Percentiles rank a stretch among this genome's conserved stretches.
phyloP scores from a whole-genome alignment of 1,140 invertebrate genomes.

The Xylocopa sonorina region DNA sequence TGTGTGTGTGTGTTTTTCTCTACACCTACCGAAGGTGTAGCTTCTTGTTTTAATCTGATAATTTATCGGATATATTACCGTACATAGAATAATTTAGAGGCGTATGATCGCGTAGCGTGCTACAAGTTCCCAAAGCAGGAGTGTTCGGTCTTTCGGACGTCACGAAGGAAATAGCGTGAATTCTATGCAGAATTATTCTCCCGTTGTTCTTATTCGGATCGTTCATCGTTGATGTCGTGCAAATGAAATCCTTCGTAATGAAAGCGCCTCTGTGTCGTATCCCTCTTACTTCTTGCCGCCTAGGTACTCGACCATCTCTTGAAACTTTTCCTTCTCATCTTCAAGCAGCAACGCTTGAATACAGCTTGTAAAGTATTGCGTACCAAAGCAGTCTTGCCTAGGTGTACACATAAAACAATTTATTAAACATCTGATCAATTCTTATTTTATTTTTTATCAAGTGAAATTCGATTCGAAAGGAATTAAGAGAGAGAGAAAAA shows the following conservation, averaged over 20 bases:
- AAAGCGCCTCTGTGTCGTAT: constrained; percentile 42
- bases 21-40: too few species aligned
- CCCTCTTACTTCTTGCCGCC: constrained; percentile 81
- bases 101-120: constrained; percentile 18
- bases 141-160: neutral
- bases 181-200: too few species aligned
- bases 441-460: neutral
- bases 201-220: constrained; percentile 24
- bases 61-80: too few species aligned
- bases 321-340: constrained; percentile 84
- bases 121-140: constrained; percentile 3
- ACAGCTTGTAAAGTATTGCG: constrained; percentile 85
- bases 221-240: constrained; percentile 22
- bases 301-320: constrained; percentile 85
- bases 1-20: too few species aligned
- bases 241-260: constrained; percentile 43
- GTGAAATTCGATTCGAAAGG: neutral
- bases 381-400: constrained; percentile 85
- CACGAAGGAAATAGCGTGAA: neutral
- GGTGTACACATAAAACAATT: constrained; percentile 41
- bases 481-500: neutral
- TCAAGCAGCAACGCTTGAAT: constrained; percentile 84
- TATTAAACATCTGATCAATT: neutral
- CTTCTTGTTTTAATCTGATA: neutral
- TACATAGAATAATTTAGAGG: too few species aligned